Percentiles rank a stretch among this genome's conserved stretches.
Evolutionary conservation across 2,113 vertebrate genomes (phyloP).

Genomic region (Crypturellus undulatus): DNA sequence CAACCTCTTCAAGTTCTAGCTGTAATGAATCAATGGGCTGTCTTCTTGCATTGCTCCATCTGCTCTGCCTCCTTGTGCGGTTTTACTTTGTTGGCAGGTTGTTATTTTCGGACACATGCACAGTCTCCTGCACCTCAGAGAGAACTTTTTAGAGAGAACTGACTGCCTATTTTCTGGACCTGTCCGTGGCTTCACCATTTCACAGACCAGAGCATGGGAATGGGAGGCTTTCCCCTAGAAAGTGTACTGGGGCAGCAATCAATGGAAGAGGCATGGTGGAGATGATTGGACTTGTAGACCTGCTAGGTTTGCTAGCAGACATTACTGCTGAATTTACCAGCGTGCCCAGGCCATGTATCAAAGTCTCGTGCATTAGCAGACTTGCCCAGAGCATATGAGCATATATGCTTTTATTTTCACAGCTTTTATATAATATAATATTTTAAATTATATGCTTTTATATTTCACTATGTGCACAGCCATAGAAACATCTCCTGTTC

Average conservation of each 20-base stretch:
- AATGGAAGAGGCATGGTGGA: neutral
- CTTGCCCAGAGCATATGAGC: neutral
- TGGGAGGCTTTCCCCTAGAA: neutral
- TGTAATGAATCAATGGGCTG: neutral
- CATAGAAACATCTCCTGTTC: neutral
- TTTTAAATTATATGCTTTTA: neutral
- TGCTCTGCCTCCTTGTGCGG: neutral
- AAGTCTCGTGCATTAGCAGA: neutral
- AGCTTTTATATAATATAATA: no score
- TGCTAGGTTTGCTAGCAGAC: accelerated
- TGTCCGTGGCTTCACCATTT: neutral
- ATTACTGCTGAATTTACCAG: neutral
- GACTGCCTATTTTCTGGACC: neutral
- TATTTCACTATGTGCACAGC: neutral
- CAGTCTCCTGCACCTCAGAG: neutral
- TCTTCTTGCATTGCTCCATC: neutral
- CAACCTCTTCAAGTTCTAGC: neutral
- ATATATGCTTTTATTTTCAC: neutral
- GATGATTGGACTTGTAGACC: accelerated
- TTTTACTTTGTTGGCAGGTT: neutral
- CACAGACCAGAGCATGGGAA: neutral
- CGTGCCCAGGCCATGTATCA: neutral
- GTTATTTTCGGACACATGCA: neutral
- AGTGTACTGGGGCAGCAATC: neutral
- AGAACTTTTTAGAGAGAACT: neutral